These are phyloP conservation scores for Chouioia cunea DNA, from an alignment of 2,888 invertebrate species.

Conservation along the genomic window DNA sequence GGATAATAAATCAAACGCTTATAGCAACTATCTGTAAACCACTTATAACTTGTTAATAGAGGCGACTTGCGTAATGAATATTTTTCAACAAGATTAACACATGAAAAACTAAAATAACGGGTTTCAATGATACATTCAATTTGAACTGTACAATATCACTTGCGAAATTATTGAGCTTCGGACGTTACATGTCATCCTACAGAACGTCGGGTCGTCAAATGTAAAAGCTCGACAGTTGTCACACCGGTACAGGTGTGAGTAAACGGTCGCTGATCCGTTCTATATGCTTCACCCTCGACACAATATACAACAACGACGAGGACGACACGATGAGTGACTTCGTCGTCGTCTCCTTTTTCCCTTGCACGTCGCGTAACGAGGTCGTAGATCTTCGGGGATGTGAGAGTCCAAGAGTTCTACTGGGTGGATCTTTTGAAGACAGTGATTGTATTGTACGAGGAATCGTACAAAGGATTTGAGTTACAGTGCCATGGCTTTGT, in stretches of 20 bases:
- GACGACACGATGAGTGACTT: too few relatives aligned
- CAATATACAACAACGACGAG: too few relatives aligned
- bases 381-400: background rate
- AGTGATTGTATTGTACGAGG: too few relatives aligned
- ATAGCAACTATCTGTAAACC: too few relatives aligned
- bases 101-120: background rate
- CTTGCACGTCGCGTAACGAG: constrained; percentile 18
- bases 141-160: background rate
- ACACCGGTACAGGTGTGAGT: constrained; percentile 48
- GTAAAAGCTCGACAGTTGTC: constrained; percentile 42
- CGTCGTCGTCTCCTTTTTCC: constrained; percentile 41
- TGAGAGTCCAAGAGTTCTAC: background rate
- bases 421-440: too few relatives aligned
- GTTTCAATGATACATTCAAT: background rate
- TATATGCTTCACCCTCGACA: background rate
- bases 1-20: too few relatives aligned
- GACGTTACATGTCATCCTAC: too few relatives aligned
- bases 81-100: too few relatives aligned
- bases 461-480: too few relatives aligned
- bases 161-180: background rate
- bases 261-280: constrained; percentile 52
- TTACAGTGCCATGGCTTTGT: too few relatives aligned
- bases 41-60: too few relatives aligned
- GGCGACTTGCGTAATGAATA: too few relatives aligned
- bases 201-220: constrained; percentile 48